phyloP scores from a whole-genome alignment of 1,140 invertebrate genomes.

The Penaeus indicus region DNA sequence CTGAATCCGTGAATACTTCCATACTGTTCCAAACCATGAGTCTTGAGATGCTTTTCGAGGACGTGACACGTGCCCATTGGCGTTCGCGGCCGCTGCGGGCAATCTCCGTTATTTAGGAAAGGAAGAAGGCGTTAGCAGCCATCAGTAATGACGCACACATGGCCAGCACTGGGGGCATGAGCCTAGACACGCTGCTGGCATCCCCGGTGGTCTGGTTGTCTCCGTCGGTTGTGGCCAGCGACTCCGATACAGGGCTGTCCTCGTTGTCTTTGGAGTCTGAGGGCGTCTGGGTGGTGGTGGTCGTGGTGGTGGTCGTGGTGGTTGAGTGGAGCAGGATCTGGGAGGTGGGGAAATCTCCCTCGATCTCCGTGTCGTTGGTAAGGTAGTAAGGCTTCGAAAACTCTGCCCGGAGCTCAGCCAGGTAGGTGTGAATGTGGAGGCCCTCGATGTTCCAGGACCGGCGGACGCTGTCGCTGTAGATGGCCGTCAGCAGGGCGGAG shows the following conservation, averaged over 20 bases:
- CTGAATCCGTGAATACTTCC: too few species aligned
- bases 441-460: constrained; percentile 31
- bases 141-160: too few species aligned
- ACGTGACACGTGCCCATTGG: too few species aligned
- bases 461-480: constrained; percentile 43
- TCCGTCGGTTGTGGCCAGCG: neutral
- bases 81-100: too few species aligned
- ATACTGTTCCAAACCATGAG: too few species aligned
- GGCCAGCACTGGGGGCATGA: too few species aligned
- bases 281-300: constrained; percentile 40
- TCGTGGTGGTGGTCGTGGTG: constrained; percentile 57
- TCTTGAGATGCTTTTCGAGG: too few species aligned
- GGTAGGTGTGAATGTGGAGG: constrained; percentile 38
- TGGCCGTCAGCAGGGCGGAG: constrained; percentile 43
- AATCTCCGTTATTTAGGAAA: too few species aligned
- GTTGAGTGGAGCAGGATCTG: constrained; percentile 54
- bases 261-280: constrained; percentile 1
- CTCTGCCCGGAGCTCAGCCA: constrained; percentile 53
- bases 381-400: constrained; percentile 48
- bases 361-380: constrained; percentile 37
- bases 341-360: constrained; percentile 38
- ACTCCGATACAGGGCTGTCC: neutral
- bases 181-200: too few species aligned
- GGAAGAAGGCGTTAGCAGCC: too few species aligned
- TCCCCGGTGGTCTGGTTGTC: neutral